Conservation (phyloP, 2,888 invertebrate species). For the Melieria crassipennis region DNA sequence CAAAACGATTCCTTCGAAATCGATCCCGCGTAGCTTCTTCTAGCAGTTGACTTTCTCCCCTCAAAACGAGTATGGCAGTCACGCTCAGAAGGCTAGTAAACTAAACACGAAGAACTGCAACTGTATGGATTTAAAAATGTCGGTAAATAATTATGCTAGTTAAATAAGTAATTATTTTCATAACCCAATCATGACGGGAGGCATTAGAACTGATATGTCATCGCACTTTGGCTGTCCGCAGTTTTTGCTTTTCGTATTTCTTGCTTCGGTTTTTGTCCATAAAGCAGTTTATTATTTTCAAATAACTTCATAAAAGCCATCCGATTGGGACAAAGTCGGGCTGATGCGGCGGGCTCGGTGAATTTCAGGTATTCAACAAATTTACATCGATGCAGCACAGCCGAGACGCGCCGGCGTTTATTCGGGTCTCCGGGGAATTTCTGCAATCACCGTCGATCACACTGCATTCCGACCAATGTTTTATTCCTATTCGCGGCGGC, state of each 20-base stretch:
- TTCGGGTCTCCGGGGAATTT: constrained; percentile 18
- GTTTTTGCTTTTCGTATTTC: not conserved
- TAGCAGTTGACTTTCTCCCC: too few species aligned
- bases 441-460: constrained; percentile 25
- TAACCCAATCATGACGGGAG: too few species aligned
- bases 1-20: too few species aligned
- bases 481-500: not conserved
- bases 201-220: not conserved
- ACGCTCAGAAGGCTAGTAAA: too few species aligned
- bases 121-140: too few species aligned
- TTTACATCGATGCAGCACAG: constrained; percentile 53
- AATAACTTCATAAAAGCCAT: constrained; percentile 40
- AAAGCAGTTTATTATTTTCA: constrained; percentile 30
- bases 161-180: too few species aligned
- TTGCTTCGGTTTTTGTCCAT: not conserved
- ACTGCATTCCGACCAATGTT: constrained; percentile 24
- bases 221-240: not conserved
- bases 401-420: constrained; percentile 60
- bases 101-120: too few species aligned
- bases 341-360: not conserved
- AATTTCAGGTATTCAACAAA: constrained; percentile 52
- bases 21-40: too few species aligned
- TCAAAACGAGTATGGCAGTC: too few species aligned
- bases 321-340: constrained; percentile 38
- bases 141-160: too few species aligned